These are phyloP conservation scores for Myrmophylax atrothorax DNA, from an alignment of 2,113 vertebrate species.

Conservation along the genomic window DNA sequence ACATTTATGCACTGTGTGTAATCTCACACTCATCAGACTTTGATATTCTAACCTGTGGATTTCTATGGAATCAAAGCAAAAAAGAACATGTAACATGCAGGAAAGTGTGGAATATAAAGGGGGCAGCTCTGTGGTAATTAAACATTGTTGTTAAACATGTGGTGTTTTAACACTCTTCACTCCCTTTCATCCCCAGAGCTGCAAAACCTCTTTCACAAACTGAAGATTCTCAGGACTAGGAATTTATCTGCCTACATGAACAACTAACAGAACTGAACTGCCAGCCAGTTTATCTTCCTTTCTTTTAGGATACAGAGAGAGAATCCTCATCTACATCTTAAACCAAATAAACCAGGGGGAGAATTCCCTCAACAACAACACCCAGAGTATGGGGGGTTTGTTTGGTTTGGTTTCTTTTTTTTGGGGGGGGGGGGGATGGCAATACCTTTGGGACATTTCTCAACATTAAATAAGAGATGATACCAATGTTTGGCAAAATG, in stretches of 20 bases:
- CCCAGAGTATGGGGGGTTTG: fast-evolving
- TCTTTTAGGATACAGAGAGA: background rate
- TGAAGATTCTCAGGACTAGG: background rate
- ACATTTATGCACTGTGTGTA: background rate
- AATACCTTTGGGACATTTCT: background rate
- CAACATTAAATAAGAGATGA: background rate
- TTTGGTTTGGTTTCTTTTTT: no score
- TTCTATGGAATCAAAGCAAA: background rate
- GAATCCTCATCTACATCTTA: background rate
- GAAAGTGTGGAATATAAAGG: background rate
- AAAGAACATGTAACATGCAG: fast-evolving
- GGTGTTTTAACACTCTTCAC: background rate
- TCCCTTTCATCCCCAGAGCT: background rate
- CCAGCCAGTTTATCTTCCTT: background rate
- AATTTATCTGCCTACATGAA: background rate
- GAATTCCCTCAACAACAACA: background rate
- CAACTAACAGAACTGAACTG: background rate
- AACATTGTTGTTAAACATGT: background rate
- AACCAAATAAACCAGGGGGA: background rate
- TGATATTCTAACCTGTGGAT: background rate
- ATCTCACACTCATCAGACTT: background rate
- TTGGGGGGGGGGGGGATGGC: fast-evolving
- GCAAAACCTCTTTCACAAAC: background rate
- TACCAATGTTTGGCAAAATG: background rate
- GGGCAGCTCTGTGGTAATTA: background rate